Evolutionary conservation across 1,140 invertebrate species (phyloP), one percentile per base, ranked within the genome.

Genomic region (Saxidomus purpurata): DNA sequence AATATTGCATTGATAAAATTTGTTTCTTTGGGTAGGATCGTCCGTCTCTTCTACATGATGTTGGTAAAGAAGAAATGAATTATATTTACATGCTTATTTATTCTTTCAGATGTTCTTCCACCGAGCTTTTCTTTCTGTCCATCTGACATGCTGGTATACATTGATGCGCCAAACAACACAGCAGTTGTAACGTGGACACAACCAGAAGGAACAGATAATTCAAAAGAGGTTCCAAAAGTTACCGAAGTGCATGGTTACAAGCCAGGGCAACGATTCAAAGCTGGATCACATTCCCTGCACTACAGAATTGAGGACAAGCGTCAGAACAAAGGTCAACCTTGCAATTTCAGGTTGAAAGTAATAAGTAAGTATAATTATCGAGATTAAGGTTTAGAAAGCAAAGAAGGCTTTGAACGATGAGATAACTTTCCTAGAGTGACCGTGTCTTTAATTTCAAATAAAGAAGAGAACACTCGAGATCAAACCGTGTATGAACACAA

Each of bases 131-230:
- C 1, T 3, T 13, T 34, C 34, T 87, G 84, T 77, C 84, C 84
- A 17, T 22, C 59, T 38, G 71, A 87, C n/a, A 84, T 69, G 8
- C 28, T 40, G 2, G 59, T 84, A n/a, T n/a, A 34, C 4, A 84
- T 84, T 69, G 82, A 84, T 43, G 36, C 82, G 15, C 13, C 49
- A 22, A 43, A 84, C 25, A 84, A 84, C 31, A 84, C 82, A 28
- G 82, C 82, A 0, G 11, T 8, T 15, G 36, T 84, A 36, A 40
- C 0, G 0, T 84, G 82, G 82, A 61, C 43, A n/a, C 11, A 63
- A 31, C 82, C 82, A 8, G 43, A 22, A 63, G 82, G 82, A 0
- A 31, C 3, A 43, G 82, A 84, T 31, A 87, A 87, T 61, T 87
- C 84, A 9, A 34, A 52, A 9, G 52, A 76, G 13, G 4, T 28